A percentile compares a stretch with the other conserved stretches of the same genome.
phyloP scores from a whole-genome alignment of 2,888 invertebrate genomes.

The Fragum sueziense region DNA sequence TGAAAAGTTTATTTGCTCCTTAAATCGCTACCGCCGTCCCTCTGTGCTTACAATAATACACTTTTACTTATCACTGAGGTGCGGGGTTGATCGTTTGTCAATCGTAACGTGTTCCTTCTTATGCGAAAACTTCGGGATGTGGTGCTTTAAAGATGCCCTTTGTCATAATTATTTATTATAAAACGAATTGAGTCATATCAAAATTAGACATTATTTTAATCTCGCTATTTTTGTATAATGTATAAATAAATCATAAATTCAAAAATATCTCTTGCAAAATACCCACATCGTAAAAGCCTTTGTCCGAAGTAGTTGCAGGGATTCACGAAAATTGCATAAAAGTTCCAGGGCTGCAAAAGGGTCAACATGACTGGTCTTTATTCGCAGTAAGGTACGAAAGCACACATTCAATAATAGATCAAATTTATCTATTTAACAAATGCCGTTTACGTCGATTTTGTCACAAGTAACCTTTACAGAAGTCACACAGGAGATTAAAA shows the following conservation, averaged over 20 bases:
- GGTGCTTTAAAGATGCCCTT: too few species aligned
- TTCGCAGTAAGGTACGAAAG: conserved; percentile 18
- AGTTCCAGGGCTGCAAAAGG: too few species aligned
- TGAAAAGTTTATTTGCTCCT: conserved; percentile 30
- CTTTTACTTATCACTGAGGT: conserved; percentile 44
- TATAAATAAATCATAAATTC: too few species aligned
- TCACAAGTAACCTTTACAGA: conserved; percentile 27
- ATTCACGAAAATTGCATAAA: too few species aligned
- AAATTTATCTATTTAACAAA: conserved; percentile 59
- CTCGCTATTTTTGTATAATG: too few species aligned
- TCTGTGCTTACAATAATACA: conserved; percentile 28
- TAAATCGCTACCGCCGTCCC: conserved; percentile 36
- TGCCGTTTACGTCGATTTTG: conserved; percentile 44
- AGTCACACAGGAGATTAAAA: conserved; percentile 18
- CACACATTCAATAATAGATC: conserved; percentile 36
- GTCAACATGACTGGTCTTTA: conserved; percentile 1
- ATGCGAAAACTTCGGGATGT: too few species aligned
- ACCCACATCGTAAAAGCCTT: too few species aligned
- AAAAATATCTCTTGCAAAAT: too few species aligned
- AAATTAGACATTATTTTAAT: too few species aligned
- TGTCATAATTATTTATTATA: too few species aligned
- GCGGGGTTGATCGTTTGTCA: conserved; percentile 30
- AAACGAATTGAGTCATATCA: too few species aligned
- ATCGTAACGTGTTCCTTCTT: conserved; percentile 31
- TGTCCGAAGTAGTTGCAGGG: too few species aligned